Conservation (phyloP, 2,113 vertebrate genomes). For the Procavia capensis region DNA sequence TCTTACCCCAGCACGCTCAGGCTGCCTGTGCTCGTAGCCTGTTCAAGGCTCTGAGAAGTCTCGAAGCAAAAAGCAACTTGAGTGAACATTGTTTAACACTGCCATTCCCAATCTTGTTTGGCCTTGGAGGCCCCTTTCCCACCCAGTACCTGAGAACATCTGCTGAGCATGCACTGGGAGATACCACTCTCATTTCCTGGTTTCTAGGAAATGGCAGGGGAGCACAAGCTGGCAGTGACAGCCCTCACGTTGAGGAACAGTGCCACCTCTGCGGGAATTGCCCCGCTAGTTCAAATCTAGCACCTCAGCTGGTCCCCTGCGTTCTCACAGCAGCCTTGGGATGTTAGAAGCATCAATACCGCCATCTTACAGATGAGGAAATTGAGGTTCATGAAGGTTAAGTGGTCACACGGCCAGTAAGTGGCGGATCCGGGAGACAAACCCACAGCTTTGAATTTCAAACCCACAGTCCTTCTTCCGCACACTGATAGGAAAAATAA, state of each 20-base stretch:
- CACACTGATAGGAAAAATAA: not conserved
- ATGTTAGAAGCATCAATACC: not conserved
- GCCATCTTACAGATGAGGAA: slow-evolving; percentile 55
- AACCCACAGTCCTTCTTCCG: not conserved
- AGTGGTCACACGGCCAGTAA: not conserved
- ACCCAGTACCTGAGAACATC: not conserved
- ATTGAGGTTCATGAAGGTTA: not conserved
- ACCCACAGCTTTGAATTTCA: slow-evolving; percentile 20
- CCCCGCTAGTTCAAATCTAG: not conserved
- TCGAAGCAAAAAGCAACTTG: not conserved
- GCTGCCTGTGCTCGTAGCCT: not conserved
- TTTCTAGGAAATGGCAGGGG: slow-evolving; percentile 53
- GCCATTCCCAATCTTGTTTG: not conserved
- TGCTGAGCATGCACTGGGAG: not conserved
- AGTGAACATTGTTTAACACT: not conserved
- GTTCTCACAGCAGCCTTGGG: not conserved
- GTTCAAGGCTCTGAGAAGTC: not conserved
- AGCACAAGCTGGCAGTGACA: not conserved
- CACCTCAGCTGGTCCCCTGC: accelerated
- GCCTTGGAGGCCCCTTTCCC: not conserved
- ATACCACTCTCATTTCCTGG: slow-evolving; percentile 25
- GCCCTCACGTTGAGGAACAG: not conserved
- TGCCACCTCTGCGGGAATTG: not conserved
- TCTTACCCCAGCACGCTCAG: not conserved
- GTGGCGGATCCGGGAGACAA: slow-evolving; percentile 1